Base-by-base conservation (phyloP, 2,888 invertebrate genomes). In the Drosophila antonietae region DNA sequence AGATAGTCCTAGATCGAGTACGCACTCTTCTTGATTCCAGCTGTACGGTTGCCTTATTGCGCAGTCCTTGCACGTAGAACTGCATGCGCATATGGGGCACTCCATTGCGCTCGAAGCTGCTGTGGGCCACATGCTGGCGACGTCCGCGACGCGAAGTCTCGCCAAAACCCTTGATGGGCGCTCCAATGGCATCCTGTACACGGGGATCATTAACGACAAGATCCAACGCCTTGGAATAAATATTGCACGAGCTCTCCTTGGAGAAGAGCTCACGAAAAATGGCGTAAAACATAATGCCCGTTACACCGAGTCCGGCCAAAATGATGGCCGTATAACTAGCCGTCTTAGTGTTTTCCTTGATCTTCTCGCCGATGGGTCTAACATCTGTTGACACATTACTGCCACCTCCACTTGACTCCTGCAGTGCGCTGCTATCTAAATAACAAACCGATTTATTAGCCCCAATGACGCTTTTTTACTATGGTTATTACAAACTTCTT, bases 291-390 rank as follows among this genome's bases (percentile, higher is more conserved):
- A 98, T 95, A 3, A 96, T 93, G 31, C 96, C 96, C 46, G 97
- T 97, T 1, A 98, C 95, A 44, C 96, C 96, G 68, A 97, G 91
- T 2, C 97, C 98, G 43, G 95, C 93, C 57, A 98, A 88, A 78
- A 98, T 97, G 2, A 98, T 95, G 15, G 96, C 96, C 81, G 96
- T 94, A 90, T 98, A 98, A 10, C 96, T 96, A 3, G 95, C 96
- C 78, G 98, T 98, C 93, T 98, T 97, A 2, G 97, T 97, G 18
- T 97, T 97, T 93, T 98, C 97, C 92, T 97, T 98, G 2, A 97
- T 97, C 94, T 95, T 96, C 87, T 96, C 95, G 15, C 95, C 95
- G 12, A 96, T 86, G 9, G 95, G 95, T 67, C 95, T 94, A 3
- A 96, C 95, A 92, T 96, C 91, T 0, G 91, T 92, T 2, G 93